Evolutionary conservation across 2,888 invertebrate species (phyloP), one percentile per base, ranked within the genome.

Genomic region (Lepas anatifera): DNA sequence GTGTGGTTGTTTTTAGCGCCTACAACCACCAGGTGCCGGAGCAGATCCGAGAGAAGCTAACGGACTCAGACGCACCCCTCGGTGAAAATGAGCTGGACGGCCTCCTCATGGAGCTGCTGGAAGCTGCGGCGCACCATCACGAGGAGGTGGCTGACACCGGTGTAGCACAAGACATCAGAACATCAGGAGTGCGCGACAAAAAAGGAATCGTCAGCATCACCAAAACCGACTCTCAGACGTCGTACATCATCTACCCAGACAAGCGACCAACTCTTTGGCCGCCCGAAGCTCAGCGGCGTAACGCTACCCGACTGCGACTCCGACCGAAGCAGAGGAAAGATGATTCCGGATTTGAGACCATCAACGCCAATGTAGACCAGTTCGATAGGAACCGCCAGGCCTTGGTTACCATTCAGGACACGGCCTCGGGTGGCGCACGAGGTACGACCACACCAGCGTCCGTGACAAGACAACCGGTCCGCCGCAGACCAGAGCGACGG

Each of bases 1-100:
- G 72, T 70, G 39, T 64, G 69, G 68, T 69, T 52, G n/a, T 72
- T 68, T 37, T 72, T 71, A 32, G 73, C 70, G 25, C 69, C 39
- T 68, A 73, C 73, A 35, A 69, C 67, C 25, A 64, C 66, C 41
- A 52, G 70, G 39, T 70, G 70, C 39, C 70, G 70, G 25, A 69
- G 68, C 27, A 52, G 70, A 25, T 69, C 71, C n/a, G 69, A 67
- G 46, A 72, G 70, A 22, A 27, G 63, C 64, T 73, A 66, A 37
- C 37, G 58, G n/a, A 72, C 71, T n/a, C 68, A 29, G 18, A 70
- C 71, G n/a, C 66, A 71, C 67, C 72, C 67, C 69, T 71, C 69
- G 41, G 69, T 70, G 22, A 71, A 69, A 63, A 68, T 50, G 67
- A 69, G 72, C 58, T 72, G 69, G 41, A 72, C 73, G 16, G 67